These are phyloP conservation scores for Fabriciana adippe DNA, from an alignment of 2,888 invertebrate species.

Conservation along the genomic window DNA sequence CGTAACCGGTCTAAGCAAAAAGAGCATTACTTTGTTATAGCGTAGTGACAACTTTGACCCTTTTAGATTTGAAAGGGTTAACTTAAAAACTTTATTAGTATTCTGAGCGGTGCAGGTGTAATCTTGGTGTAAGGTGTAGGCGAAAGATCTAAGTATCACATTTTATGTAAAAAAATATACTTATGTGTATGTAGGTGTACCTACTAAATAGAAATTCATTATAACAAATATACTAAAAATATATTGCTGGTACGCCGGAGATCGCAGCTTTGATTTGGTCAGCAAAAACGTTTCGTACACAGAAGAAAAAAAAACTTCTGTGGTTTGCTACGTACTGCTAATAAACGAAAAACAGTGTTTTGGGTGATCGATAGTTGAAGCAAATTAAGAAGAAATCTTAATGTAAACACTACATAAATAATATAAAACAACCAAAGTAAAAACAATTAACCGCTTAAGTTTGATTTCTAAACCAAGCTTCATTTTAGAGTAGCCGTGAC, in stretches of 20 bases:
- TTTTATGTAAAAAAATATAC: not conserved
- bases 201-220: no score
- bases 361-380: no score
- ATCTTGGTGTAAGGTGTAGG: conserved; percentile 42
- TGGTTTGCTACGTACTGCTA: not conserved
- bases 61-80: conserved; percentile 51
- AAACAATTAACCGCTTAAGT: conserved; percentile 1
- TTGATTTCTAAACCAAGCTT: conserved; percentile 37
- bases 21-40: conserved; percentile 37
- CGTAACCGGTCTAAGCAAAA: conserved; percentile 37
- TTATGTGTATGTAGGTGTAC: not conserved
- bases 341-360: not conserved
- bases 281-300: no score
- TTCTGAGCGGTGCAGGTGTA: conserved; percentile 60
- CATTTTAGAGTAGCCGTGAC: conserved; percentile 33
- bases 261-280: no score
- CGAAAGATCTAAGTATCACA: not conserved
- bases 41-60: conserved; percentile 47
- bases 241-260: no score
- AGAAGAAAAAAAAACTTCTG: no score
- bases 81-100: conserved; percentile 65
- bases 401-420: not conserved
- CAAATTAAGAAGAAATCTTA: no score
- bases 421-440: not conserved
- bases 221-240: no score